Evolutionary conservation across 2,797 vertebrate genomes (phyloP).

Genomic region (Poeciliopsis gracilis): DNA sequence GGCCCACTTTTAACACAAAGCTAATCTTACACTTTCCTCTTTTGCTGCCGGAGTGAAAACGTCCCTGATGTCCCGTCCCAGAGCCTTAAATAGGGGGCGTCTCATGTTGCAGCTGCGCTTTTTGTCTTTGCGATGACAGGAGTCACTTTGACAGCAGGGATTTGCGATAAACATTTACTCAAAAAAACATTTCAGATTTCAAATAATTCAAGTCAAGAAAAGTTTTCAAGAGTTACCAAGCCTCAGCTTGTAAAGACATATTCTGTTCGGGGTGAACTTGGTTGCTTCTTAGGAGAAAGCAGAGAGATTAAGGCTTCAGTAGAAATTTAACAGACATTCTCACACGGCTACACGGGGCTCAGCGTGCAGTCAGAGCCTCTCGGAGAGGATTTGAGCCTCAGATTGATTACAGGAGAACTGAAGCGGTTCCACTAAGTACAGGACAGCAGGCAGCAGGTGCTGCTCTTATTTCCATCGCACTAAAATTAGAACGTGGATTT

Average conservation of each 20-base stretch:
- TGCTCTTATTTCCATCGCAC: constrained; percentile 65
- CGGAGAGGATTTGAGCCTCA: constrained; percentile 50
- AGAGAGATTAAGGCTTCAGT: constrained; percentile 2
- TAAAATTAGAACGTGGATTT: constrained; percentile 78
- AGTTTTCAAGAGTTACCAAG: neutral
- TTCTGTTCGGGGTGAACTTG: neutral
- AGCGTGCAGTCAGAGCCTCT: constrained; percentile 32
- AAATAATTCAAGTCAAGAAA: neutral
- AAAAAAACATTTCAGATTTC: constrained; percentile 13
- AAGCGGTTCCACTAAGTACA: constrained; percentile 58
- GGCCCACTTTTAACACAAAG: constrained; percentile 54
- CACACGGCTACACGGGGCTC: constrained; percentile 21
- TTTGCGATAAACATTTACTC: constrained; percentile 23
- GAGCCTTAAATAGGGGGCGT: constrained; percentile 70
- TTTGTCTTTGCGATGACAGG: constrained; percentile 41
- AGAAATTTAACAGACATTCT: constrained; percentile 14
- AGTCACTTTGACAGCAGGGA: constrained; percentile 48
- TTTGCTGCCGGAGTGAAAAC: constrained; percentile 60
- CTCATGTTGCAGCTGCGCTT: constrained; percentile 65
- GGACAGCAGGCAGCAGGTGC: constrained; percentile 74
- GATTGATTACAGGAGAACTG: constrained; percentile 62
- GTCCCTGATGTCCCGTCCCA: constrained; percentile 59
- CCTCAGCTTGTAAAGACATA: neutral
- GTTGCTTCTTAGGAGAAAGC: constrained; percentile 8
- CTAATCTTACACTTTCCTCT: constrained; percentile 77